phyloP scores from a whole-genome alignment of 2,888 invertebrate species.

The Limnephilus lunatus region DNA sequence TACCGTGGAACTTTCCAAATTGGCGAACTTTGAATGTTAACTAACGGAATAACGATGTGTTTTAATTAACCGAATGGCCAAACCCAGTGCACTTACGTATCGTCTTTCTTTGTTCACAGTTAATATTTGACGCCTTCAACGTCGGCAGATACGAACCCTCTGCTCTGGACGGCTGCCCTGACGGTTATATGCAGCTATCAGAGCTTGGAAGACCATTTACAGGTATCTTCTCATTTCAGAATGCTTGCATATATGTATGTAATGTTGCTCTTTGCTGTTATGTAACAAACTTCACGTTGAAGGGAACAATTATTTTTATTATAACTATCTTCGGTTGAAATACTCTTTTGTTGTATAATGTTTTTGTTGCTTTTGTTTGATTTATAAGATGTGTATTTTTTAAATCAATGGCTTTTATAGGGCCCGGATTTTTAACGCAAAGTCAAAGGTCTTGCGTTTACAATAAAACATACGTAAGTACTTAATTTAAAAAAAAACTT shows the following conservation, averaged over 20 bases:
- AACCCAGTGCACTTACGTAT: slow-evolving; percentile 30
- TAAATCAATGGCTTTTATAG: too few species aligned
- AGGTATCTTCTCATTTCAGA: slow-evolving; percentile 55
- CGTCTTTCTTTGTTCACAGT: slow-evolving; percentile 73
- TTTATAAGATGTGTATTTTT: too few species aligned
- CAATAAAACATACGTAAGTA: too few species aligned
- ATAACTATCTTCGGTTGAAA: not conserved
- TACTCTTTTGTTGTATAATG: not conserved
- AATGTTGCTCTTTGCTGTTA: not conserved
- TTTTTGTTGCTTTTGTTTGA: too few species aligned
- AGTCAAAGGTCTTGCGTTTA: too few species aligned
- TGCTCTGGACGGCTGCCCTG: slow-evolving; percentile 87
- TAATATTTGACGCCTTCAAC: slow-evolving; percentile 92
- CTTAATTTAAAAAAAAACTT: too few species aligned
- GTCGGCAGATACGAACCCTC: slow-evolving; percentile 89
- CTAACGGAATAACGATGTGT: slow-evolving; percentile 39
- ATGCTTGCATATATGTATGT: not conserved
- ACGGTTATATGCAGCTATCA: slow-evolving; percentile 92
- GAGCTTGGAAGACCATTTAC: slow-evolving; percentile 92
- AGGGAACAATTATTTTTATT: not conserved
- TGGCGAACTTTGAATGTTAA: slow-evolving; percentile 37
- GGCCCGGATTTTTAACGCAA: too few species aligned
- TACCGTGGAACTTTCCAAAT: not conserved
- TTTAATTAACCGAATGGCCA: slow-evolving; percentile 39
- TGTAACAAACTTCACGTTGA: not conserved